These are phyloP conservation scores for Erebia ligea DNA, from an alignment of 2,888 invertebrate species.

Conservation along the genomic window DNA sequence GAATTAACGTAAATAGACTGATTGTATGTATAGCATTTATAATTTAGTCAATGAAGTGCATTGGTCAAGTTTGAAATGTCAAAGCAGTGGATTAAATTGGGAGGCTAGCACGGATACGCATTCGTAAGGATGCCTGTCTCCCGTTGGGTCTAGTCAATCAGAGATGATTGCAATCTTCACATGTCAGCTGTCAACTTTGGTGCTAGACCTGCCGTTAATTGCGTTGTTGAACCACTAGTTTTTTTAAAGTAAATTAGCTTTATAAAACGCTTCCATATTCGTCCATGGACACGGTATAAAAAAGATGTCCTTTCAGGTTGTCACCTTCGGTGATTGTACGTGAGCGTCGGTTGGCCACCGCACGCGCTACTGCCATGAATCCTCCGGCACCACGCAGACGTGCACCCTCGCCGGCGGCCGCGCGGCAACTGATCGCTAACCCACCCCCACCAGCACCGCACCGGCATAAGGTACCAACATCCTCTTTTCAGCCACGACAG, in stretches of 20 bases:
- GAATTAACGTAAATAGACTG: too few species aligned
- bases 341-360: conserved; percentile 85
- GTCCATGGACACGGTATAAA: not conserved
- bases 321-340: conserved; percentile 86
- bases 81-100: not conserved
- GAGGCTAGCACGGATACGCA: not conserved
- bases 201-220: not conserved
- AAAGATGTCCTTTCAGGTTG: conserved; percentile 55
- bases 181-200: not conserved
- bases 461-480: conserved; percentile 66
- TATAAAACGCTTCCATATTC: not conserved
- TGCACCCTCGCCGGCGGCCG: conserved; percentile 72
- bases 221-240: not conserved
- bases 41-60: not conserved
- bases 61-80: not conserved
- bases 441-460: conserved; percentile 80
- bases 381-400: conserved; percentile 87
- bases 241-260: not conserved
- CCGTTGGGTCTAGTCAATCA: too few species aligned
- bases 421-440: conserved; percentile 82
- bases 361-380: conserved; percentile 88
- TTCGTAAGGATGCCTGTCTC: too few species aligned
- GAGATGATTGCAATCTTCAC: too few species aligned
- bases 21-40: not conserved
- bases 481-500: too few species aligned